Evolutionary conservation across 2,888 invertebrate genomes (phyloP).

Genomic region (Sinohyriopsis cumingii): DNA sequence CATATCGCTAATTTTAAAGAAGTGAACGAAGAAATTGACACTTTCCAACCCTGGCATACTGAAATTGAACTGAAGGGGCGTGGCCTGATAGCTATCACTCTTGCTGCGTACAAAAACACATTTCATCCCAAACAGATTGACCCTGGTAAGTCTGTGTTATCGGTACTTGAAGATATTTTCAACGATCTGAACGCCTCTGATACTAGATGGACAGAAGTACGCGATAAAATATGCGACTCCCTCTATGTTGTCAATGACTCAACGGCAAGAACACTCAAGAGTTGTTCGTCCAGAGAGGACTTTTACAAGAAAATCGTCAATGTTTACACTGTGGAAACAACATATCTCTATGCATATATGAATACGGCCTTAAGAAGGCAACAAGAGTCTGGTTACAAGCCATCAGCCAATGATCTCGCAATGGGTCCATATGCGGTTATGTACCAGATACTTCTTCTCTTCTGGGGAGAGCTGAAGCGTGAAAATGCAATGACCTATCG

Average conservation of each 20-base stretch:
- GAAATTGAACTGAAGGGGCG: conserved; percentile 7
- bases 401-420: conserved; percentile 21
- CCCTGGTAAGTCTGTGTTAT: no score
- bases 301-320: conserved; percentile 13
- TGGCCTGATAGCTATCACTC: conserved; percentile 5
- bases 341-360: conserved; percentile 17
- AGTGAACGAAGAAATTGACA: conserved; percentile 2
- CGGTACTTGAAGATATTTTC: conserved; percentile 2
- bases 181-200: neutral
- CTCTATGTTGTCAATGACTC: conserved; percentile 7
- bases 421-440: conserved; percentile 23
- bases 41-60: conserved; percentile 1
- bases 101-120: no score
- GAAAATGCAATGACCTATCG: conserved; percentile 18
- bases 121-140: no score
- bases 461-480: conserved; percentile 8
- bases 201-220: conserved; percentile 9
- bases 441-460: conserved; percentile 23
- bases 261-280: neutral
- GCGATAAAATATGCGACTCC: conserved; percentile 15
- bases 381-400: conserved; percentile 11
- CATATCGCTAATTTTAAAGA: neutral
- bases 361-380: conserved; percentile 26
- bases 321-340: conserved; percentile 20
- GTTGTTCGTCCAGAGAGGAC: conserved; percentile 1